A percentile compares a stretch with the other conserved stretches of the same genome.
Evolutionary conservation across 2,888 invertebrate genomes (phyloP).

Genomic region (Clusia tigrina): DNA sequence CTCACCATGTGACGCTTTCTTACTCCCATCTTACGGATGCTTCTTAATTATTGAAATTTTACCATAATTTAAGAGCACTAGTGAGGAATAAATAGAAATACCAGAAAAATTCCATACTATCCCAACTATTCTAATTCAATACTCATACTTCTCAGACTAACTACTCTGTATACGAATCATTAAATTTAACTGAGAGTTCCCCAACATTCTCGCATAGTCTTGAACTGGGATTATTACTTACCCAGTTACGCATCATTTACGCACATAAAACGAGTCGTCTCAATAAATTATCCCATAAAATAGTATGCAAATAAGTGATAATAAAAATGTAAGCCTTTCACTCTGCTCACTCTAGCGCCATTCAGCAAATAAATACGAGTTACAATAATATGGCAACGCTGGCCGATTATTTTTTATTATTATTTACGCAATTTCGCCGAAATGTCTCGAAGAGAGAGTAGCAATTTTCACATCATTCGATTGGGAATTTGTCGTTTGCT

Average conservation of each 20-base stretch:
- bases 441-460: conserved; percentile 30
- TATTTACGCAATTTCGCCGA: conserved; percentile 45
- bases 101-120: too few species aligned
- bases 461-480: conserved; percentile 63
- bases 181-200: too few species aligned
- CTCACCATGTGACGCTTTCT: too few species aligned
- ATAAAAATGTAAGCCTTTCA: not conserved
- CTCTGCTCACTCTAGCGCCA: conserved; percentile 30
- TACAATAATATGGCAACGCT: conserved; percentile 26
- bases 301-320: conserved; percentile 17
- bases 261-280: conserved; percentile 11
- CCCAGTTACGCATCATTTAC: conserved; percentile 27
- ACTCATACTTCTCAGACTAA: too few species aligned
- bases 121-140: too few species aligned
- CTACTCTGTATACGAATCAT: too few species aligned
- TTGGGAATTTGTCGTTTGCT: conserved; percentile 53
- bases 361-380: conserved; percentile 31
- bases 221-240: too few species aligned
- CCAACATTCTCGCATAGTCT: too few species aligned
- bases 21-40: too few species aligned
- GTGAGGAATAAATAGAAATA: too few species aligned
- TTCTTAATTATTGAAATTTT: too few species aligned
- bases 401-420: conserved; percentile 61
- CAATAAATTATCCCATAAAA: not conserved
- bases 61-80: too few species aligned